phyloP scores from a whole-genome alignment of 2,888 invertebrate genomes.

The Unio pictorum region DNA sequence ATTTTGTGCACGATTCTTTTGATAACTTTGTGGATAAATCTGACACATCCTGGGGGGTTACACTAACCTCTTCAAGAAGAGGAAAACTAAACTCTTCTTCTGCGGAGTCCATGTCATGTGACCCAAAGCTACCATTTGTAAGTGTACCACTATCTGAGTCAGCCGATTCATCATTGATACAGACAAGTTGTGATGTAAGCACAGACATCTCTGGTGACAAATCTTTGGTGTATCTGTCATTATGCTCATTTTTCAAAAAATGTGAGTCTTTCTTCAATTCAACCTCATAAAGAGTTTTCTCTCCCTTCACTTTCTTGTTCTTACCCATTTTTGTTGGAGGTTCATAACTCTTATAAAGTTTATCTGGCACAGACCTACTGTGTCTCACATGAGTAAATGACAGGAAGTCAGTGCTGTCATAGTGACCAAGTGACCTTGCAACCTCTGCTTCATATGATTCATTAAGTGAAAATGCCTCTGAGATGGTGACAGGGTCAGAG shows the following conservation, averaged over 20 bases:
- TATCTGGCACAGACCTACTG: slow-evolving; percentile 47
- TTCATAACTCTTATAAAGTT: slow-evolving; percentile 18
- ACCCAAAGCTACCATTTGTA: slow-evolving; percentile 29
- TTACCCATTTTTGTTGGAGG: not conserved
- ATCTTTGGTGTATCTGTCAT: slow-evolving; percentile 1
- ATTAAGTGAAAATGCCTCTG: slow-evolving; percentile 24
- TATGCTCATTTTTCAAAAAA: slow-evolving; percentile 4
- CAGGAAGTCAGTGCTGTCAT: slow-evolving; percentile 27
- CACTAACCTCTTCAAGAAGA: slow-evolving; percentile 31
- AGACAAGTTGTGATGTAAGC: slow-evolving; percentile 6
- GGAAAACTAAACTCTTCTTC: slow-evolving; percentile 36
- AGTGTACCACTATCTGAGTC: slow-evolving; percentile 29
- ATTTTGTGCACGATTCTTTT: too few species aligned
- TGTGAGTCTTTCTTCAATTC: slow-evolving; percentile 1
- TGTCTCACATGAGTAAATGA: slow-evolving; percentile 36
- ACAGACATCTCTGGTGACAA: slow-evolving; percentile 16
- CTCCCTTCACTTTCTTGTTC: not conserved
- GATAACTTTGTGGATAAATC: too few species aligned
- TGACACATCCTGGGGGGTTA: not conserved
- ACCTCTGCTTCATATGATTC: slow-evolving; percentile 30
- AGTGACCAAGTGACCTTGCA: slow-evolving; percentile 34
- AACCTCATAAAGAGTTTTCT: too few species aligned
- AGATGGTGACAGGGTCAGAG: slow-evolving; percentile 35
- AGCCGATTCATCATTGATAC: slow-evolving; percentile 1
- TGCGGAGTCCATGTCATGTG: slow-evolving; percentile 12